Base-by-base conservation (phyloP, 2,888 invertebrate genomes). In the Lacanobia wlatinum region DNA sequence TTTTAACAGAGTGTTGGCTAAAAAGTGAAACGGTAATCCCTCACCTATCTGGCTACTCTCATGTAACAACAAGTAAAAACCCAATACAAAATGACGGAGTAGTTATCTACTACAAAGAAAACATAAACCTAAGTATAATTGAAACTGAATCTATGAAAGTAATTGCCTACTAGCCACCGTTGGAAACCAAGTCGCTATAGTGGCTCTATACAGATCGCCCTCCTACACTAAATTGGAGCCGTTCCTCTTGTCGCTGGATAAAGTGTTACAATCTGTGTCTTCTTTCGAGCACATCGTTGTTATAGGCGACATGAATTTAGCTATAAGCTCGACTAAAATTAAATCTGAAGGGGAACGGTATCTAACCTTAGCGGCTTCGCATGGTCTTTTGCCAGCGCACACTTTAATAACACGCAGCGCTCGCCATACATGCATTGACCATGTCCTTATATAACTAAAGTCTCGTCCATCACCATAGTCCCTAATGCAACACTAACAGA, bases 401-500 rank as follows among this genome's bases (percentile, higher is more conserved):
- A 56, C 56, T 38, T 38, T 56, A 34, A n/a, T 58, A 5, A 58
- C 58, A n/a, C 58, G 58, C 38, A 40, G 58, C n/a, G 58, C 58
- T n/a, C n/a, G 6, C 40, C 58, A 58, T 5, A 58, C 58, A 58
- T 58, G 58, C n/a, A 40, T 58, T 12, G 58, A 58, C n/a, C 58
- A 58, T 40, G 58, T 38, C n/a, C 56, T 56, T 38, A 38, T 56
- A 56, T 38, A 56, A 23, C 56, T 8, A 40, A 65, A 46, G 9
- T 12, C 21, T 18, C 46, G 1, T 55, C 58, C 1, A 43, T 3
- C 18, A 66, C 56, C n/a, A 46, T 66, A 46, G 34, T 66, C 8
- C 66, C 48, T 3, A 55, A 43, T 18, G 55, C 66, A 34, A 48
- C 66, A 21, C 4, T 66, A 34, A 66, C 66, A 8, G 66, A 66